Evolutionary conservation across 2,113 vertebrate species (phyloP), one percentile per base, ranked within the genome.

Genomic region (Sprattus sprattus): DNA sequence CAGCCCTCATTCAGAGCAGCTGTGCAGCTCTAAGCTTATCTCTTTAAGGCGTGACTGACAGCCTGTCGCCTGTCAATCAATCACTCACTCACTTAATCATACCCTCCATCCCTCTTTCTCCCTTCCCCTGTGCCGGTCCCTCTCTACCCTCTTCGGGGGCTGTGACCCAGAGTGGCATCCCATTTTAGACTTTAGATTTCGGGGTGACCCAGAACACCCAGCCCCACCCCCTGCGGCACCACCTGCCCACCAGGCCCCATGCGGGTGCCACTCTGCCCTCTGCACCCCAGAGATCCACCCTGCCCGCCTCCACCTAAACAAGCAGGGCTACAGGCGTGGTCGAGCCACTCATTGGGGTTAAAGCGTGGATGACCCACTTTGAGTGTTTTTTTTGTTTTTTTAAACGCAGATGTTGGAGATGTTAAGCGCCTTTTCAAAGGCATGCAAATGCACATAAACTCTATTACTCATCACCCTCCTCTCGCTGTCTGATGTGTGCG

Each of bases 11-110:
- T 84, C 11, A 49, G 15, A 18, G 20, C 45, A 60, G 9, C 52
- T 47, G 13, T 32, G n/a, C 46, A 4, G 8, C 84, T 52, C 78
- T 85, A 67, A 64, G 45, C 5, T 3, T 22, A 8, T 39, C 28
- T 28, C 64, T 85, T 49, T 20, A 50, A 49, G 75, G 45, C 45
- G 50, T 49, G 83, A 84, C 83, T 52, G 84, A 57, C 71, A 20
- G 39, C 84, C 71, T 52, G 83, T 54, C 82, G 32, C 5, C 83
- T 85, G 84, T 85, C 84, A 52, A 50, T 85, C 84, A 85, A 15
- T 78, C 71, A 5, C 28, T 78, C 32, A 78, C 25, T 78, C 15
- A 32, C 64, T 32, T 39, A 39, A 39, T 39, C 13, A 78, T 39
- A 11, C 22, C 44, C n/a, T 50, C 75, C 18, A 44, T 22, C 16